Base-by-base conservation (phyloP, 2,797 vertebrate genomes). In the Adrianichthys oophorus region DNA sequence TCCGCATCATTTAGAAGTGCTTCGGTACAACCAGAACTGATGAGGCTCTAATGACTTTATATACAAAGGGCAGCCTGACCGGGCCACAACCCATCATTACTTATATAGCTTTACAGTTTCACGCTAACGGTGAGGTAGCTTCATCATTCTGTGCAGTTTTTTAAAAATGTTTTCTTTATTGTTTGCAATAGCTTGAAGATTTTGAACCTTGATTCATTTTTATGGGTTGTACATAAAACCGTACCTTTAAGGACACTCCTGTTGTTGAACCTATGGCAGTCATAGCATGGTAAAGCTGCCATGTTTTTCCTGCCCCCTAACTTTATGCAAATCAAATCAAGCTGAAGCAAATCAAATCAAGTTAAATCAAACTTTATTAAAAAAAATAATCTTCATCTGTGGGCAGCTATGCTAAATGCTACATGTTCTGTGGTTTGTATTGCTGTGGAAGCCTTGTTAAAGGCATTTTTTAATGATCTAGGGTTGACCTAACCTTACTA, bases 41-140 rank as follows among this genome's bases (percentile, higher is more conserved):
- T 89, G 89, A 87, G 80, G 70, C 80, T 82, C 85, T 90, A 90
- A 90, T 89, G 86, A 85, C 85, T 90, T 88, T 84, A 82, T 88
- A 82, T 84, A 79, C 82, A 88, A 85, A 90, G 84, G 87, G 80
- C 88, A 87, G 78, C 75, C 65, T 62, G 63, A 62, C 69, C 50
- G 73, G 68, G 37, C 76, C 45, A 53, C 64, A 75, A 61, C 69
- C 65, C 65, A 76, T 81, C 72, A 83, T 55, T 7, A 49, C 43
- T 16, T 26, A 52, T 41, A 40, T 63, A 41, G 44, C 56, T 56
- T 52, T 24, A 41, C 32, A 53, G 44, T 53, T 46, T 12, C 4
- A 15, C 41, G 52, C 37, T 43, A 49, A 55, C 18, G 23, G 54
- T 41, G 42, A 21, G 55, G 46, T 56, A 62, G 45, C 37, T 58